Conservation (phyloP, 2,888 invertebrate genomes). For the Ceraclea dissimilis region DNA sequence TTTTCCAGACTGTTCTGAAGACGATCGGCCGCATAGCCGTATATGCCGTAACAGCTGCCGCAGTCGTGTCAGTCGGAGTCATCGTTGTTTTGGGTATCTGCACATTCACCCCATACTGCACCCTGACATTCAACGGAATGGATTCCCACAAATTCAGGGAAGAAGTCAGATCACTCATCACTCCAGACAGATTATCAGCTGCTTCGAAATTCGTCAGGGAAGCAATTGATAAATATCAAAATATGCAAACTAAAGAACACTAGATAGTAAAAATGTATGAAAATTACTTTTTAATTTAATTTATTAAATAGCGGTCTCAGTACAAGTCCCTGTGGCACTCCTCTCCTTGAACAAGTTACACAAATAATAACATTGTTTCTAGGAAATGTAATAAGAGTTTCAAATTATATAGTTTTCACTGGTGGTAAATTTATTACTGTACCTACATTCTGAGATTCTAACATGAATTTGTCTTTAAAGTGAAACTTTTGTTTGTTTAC, state of each 20-base stretch:
- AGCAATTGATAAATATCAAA: constrained; percentile 52
- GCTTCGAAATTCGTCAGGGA: constrained; percentile 53
- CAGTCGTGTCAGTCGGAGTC: constrained; percentile 39
- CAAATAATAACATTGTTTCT: too few relatives aligned
- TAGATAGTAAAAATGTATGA: too few relatives aligned
- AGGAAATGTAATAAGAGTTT: too few relatives aligned
- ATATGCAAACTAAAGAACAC: constrained; percentile 18
- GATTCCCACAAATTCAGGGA: constrained; percentile 33
- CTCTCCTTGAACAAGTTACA: too few relatives aligned
- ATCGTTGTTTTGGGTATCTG: constrained; percentile 52
- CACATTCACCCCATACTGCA: constrained; percentile 55
- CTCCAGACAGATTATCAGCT: constrained; percentile 50
- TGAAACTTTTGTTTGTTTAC: too few relatives aligned
- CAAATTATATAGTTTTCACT: too few relatives aligned
- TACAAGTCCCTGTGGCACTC: too few relatives aligned
- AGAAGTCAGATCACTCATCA: constrained; percentile 50
- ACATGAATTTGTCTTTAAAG: too few relatives aligned
- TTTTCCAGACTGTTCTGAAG: constrained; percentile 19
- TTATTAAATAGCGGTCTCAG: too few relatives aligned
- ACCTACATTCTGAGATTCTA: too few relatives aligned
- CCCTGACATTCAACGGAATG: constrained; percentile 45
- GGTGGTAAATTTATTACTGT: too few relatives aligned
- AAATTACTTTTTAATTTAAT: too few relatives aligned
- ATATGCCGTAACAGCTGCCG: constrained; percentile 36
- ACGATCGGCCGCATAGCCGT: constrained; percentile 29